Evolutionary conservation across 2,113 vertebrate genomes (phyloP).

Genomic region (Antidorcas marsupialis): DNA sequence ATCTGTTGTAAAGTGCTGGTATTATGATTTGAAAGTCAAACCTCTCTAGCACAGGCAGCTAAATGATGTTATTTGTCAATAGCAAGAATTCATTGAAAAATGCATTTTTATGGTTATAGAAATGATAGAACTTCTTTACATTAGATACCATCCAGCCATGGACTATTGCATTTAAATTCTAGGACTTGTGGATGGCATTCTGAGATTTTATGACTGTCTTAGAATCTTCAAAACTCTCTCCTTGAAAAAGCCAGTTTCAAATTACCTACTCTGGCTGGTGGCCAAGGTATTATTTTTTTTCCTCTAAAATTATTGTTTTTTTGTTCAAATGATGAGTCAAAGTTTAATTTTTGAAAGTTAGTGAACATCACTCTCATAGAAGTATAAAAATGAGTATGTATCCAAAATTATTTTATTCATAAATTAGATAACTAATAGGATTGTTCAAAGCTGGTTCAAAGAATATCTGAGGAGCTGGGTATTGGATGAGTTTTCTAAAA

Average conservation of each 20-base stretch:
- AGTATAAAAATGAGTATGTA: not conserved
- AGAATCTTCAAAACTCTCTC: conserved; percentile 12
- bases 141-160: not conserved
- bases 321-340: not conserved
- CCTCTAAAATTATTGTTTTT: not conserved
- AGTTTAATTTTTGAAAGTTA: not conserved
- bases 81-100: conserved; percentile 29
- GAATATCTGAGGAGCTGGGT: not conserved
- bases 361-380: not conserved
- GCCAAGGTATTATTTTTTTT: not conserved
- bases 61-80: conserved; percentile 49
- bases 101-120: conserved; percentile 19
- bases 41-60: not conserved
- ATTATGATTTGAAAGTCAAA: conserved; percentile 51
- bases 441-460: not conserved
- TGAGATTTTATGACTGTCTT: conserved; percentile 6
- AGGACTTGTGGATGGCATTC: not conserved
- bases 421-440: not conserved
- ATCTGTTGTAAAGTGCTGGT: conserved; percentile 32
- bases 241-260: not conserved
- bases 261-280: not conserved
- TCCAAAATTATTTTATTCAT: not conserved
- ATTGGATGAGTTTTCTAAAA: not conserved
- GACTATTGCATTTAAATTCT: conserved; percentile 28
- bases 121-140: not conserved